Base-by-base conservation (phyloP, 2,888 invertebrate genomes). In the Ypsolopha scabrella region DNA sequence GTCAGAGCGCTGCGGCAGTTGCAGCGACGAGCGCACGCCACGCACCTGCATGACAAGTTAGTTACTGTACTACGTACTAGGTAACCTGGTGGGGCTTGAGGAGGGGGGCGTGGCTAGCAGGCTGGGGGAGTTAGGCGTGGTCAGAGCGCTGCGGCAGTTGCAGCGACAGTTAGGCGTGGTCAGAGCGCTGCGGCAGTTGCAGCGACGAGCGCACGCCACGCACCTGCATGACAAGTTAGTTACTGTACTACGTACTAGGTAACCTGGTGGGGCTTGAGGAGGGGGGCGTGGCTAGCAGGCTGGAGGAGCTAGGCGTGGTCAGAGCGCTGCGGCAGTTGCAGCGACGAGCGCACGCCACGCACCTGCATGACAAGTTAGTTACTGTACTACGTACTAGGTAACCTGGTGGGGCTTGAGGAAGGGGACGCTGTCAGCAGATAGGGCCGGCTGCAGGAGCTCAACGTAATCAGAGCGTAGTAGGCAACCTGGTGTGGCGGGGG, bases 261-360 rank as follows among this genome's bases (percentile, higher is more conserved):
- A 97, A 97, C 88, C 88, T 98, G 62, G 92, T 95, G 57, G 92
- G 96, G 90, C 91, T 92, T 68, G 94, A 94, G 69, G 95, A 96
- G 77, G 90, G 91, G 52, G 94, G 94, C 60, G 91, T 93, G 49
- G 80, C 88, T 11, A 93, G 93, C 66, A 80, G 96, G 58, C 88
- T 97, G 50, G 90, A 92, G 57, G 95, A 96, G 67, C 88, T 96
- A 70, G 96, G 96, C 53, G 92, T 96, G 58, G 90, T 94, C 67
- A 92, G 92, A 69, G 90, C 94, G 64, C 87, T 97, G 55, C 91
- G 94, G 68, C 93, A 94, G 68, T 87, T 95, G 63, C 88, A 89
- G 65, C 90, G 77, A 9, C 88, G 88, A 57, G 82, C 75, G 1
- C 82, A 72, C 68, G 70, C 72, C 55, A 64, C 65, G 54, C 82